Evolutionary conservation across 2,113 vertebrate species (phyloP), one percentile per base, ranked within the genome.

Genomic region (Rhynchopsitta pachyrhyncha): DNA sequence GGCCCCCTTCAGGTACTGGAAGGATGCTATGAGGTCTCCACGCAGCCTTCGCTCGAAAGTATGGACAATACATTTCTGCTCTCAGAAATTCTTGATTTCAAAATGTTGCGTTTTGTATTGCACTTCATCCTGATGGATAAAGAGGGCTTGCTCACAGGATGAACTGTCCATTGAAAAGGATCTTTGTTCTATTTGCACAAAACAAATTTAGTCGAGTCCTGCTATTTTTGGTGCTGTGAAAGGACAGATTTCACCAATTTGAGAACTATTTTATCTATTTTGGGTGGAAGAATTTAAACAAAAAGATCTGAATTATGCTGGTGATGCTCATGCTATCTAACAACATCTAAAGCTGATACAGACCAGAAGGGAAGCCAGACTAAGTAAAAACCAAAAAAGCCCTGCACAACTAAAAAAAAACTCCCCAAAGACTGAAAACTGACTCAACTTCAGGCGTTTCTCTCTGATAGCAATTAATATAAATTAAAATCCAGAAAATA

Each of bases 181-280:
- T 90, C 35, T 88, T 85, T 73, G 69, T 93, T 94, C 39, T 73
- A 42, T 82, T 88, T 96, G 52, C 49, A 59, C 53, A 69, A 78
- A 91, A 79, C 49, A 86, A 70, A 80, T 82, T 62, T 42, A 85
- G 29, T 76, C 0, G 2, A 53, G 47, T 85, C 37, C 11, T 53
- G 22, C 5, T 64, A 52, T 64, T 89, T 84, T 76, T 87, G 35
- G 11, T 69, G 24, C 70, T 90, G 28, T 37, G 25, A 76, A 80
- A 90, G 49, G 31, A 82, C 19, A 25, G 28, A 79, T 82, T 83
- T 86, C 52, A 71, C 22, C 67, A 50, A 78, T 78, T 46, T 78
- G 33, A 81, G 53, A 81, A 44, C 16, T 55, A 7, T 52, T 63
- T 63, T 85, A 41, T 52, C 27, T 88, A 22, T 53, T 59, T 27